Evolutionary conservation across 1,140 invertebrate genomes (phyloP), one percentile per base, ranked within the genome.

Genomic region (Nylanderia fulva): DNA sequence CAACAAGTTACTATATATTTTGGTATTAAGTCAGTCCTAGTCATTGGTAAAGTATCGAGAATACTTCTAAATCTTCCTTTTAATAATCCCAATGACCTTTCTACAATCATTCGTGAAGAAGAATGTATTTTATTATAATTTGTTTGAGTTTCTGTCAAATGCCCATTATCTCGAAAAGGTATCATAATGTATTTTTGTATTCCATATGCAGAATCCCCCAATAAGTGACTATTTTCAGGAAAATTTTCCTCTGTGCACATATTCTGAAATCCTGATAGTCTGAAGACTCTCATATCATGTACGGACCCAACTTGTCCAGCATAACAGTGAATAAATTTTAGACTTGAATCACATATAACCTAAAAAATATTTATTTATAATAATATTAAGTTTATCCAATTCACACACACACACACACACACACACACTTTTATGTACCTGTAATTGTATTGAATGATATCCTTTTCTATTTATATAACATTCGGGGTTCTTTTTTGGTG

Each of bases 291-390:
- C 29, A 63, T 36, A 36, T 63, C 60, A 5, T 63, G 60, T 36
- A 63, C 29, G 18, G 60, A 63, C 15, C 27, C 58, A 4, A 60
- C 24, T 29, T 60, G 58, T 18, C 29, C 29, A 18, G 11, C 60
- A 63, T 64, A n/a, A 64, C 18, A 39, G 18, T 39, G 18, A 36
- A 18, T 64, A 21, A 64, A n/a, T n/a, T n/a, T 36, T 64, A 39
- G 0, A 64, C n/a, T 8, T 64, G 18, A 64, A n/a, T 64, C 33
- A 39, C 61, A 36, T 8, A 36, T 36, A 4, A 64, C 4, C 61
- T 64, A 11, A n/a, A 64, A 64, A 64, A 64, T 39, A 39, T 8
- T 39, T 39, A 64, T 63, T 64, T 66, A 42, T 8, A 66, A 39
- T 6, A 36, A 36, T 36, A 36, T 3, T n/a, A 33, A 33, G 7